These are phyloP conservation scores for Mobula birostris DNA, from an alignment of 2,113 vertebrate species.

Conservation along the genomic window DNA sequence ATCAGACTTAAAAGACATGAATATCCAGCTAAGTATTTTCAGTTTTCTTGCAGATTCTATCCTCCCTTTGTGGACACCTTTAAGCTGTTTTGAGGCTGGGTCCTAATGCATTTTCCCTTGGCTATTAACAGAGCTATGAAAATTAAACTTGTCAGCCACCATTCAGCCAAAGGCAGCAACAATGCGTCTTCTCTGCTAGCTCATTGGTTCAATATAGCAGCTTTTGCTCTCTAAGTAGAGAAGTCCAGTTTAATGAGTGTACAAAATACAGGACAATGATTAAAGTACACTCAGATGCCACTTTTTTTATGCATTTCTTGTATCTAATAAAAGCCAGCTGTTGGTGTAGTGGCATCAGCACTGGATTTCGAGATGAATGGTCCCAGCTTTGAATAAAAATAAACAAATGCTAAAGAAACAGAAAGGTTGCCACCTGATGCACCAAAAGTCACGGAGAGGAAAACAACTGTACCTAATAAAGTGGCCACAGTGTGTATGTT, in stretches of 20 bases:
- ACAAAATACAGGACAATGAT: not conserved
- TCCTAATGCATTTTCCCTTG: not conserved
- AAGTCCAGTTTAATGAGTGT: not conserved
- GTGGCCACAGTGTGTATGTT: too few species aligned
- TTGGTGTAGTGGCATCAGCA: too few species aligned
- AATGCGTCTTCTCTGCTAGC: not conserved
- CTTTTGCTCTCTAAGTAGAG: not conserved
- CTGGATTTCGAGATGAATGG: too few species aligned
- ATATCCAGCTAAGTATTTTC: not conserved
- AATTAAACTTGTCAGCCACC: not conserved
- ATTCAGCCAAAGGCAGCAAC: not conserved
- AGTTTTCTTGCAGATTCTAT: not conserved
- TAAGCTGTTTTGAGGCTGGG: not conserved
- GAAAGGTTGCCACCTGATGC: too few species aligned
- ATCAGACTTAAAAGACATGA: not conserved
- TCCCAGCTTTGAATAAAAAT: too few species aligned
- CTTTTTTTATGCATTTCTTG: too few species aligned
- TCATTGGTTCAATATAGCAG: not conserved
- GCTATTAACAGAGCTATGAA: not conserved
- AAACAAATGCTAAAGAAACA: too few species aligned
- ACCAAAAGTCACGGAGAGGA: too few species aligned
- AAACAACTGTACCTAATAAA: too few species aligned
- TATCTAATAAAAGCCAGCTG: too few species aligned
- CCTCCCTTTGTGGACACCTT: not conserved
- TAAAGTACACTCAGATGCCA: too few species aligned